These are phyloP conservation scores for Andrena bicolor DNA, from an alignment of 2,888 invertebrate species.

Conservation along the genomic window DNA sequence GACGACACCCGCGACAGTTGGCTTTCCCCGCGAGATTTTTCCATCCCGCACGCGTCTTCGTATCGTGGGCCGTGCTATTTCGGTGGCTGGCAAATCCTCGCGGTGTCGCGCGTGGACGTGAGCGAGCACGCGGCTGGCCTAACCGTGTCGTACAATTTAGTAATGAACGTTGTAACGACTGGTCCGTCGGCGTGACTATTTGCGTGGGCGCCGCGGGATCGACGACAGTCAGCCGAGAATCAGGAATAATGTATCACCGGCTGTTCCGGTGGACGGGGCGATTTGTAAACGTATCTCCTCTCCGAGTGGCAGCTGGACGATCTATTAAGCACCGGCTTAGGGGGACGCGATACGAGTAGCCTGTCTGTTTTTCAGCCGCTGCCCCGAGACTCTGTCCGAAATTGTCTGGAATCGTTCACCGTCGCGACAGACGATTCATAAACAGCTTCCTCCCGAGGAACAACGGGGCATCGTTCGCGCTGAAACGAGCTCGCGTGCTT, in stretches of 20 bases:
- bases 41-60: not conserved
- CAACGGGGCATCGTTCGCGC: slow-evolving; percentile 16
- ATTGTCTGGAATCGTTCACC: not conserved
- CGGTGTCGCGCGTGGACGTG: slow-evolving; percentile 38
- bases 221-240: slow-evolving; percentile 57
- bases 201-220: slow-evolving; percentile 49
- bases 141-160: slow-evolving; percentile 56
- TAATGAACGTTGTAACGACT: slow-evolving; percentile 57
- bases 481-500: slow-evolving; percentile 3
- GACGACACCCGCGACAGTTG: not conserved
- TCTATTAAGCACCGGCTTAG: slow-evolving; percentile 44
- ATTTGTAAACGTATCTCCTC: slow-evolving; percentile 57
- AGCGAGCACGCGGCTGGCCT: slow-evolving; percentile 28
- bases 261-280: slow-evolving; percentile 50
- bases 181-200: slow-evolving; percentile 38
- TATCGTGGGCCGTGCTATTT: slow-evolving; percentile 54
- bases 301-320: slow-evolving; percentile 41
- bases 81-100: slow-evolving; percentile 55
- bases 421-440: not conserved
- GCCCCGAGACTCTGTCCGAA: not conserved
- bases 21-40: not conserved
- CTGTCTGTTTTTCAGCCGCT: not conserved
- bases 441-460: not conserved
- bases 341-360: slow-evolving; percentile 15
- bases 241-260: slow-evolving; percentile 57